Evolutionary conservation across 2,888 invertebrate species (phyloP).

Genomic region (Thereva nobilitata): DNA sequence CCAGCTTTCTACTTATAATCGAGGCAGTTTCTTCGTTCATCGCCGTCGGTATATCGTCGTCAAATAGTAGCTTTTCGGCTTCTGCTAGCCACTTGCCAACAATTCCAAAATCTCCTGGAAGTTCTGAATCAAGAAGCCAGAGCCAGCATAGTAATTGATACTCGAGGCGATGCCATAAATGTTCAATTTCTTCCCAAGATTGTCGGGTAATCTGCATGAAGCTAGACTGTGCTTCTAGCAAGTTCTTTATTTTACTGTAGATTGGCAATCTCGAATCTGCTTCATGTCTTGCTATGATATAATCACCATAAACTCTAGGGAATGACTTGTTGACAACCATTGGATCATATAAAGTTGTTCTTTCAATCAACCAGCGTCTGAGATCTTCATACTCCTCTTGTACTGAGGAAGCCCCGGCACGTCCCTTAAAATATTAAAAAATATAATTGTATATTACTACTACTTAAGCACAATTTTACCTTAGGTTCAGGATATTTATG

Average conservation of each 20-base stretch:
- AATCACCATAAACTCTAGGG: conserved; percentile 80
- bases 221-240: conserved; percentile 76
- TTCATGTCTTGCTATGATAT: conserved; percentile 75
- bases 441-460: conserved; percentile 1
- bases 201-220: conserved; percentile 80
- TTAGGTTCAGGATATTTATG: conserved; percentile 92
- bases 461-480: conserved; percentile 53
- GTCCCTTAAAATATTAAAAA: conserved; percentile 50
- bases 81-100: conserved; percentile 89
- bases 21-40: conserved; percentile 90
- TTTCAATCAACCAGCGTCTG: conserved; percentile 79
- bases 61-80: conserved; percentile 80
- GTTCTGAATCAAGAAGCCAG: conserved; percentile 81
- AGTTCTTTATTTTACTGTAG: conserved; percentile 77
- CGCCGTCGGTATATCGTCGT: conserved; percentile 79
- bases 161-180: conserved; percentile 81
- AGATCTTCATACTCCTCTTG: conserved; percentile 82
- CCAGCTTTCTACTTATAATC: conserved; percentile 82
- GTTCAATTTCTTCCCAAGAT: conserved; percentile 82
- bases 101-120: conserved; percentile 84
- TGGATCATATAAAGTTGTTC: conserved; percentile 75
- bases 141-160: conserved; percentile 82
- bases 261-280: conserved; percentile 71
- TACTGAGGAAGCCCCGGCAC: conserved; percentile 74
- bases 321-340: conserved; percentile 75